Percentiles rank a stretch among this genome's conserved stretches.
These are phyloP conservation scores for Delichon dasypus DNA, from an alignment of 2,797 vertebrate species.

Conservation along the genomic window DNA sequence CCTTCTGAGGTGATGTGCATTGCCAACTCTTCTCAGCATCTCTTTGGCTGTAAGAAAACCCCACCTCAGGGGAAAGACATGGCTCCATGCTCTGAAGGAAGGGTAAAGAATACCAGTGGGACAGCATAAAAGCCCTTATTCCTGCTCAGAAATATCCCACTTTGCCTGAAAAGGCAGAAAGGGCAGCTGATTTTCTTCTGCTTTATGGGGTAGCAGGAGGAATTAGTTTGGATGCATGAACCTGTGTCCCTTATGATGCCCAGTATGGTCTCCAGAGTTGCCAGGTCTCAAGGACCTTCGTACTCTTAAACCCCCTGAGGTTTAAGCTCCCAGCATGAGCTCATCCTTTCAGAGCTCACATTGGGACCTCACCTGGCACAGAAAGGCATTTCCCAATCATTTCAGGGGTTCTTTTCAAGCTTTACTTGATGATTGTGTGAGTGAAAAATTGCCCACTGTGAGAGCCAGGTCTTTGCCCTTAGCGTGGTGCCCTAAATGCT, in stretches of 20 bases:
- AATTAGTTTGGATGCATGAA: not conserved
- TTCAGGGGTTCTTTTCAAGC: not conserved
- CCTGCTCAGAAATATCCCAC: not conserved
- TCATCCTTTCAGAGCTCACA: not conserved
- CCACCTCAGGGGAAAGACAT: fast-evolving
- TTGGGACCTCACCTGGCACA: not conserved
- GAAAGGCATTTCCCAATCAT: not conserved
- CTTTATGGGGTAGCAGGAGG: not conserved
- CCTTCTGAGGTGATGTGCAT: not conserved
- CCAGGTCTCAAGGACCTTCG: not conserved
- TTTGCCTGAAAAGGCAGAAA: not conserved
- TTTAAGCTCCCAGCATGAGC: not conserved
- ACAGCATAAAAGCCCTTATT: not conserved
- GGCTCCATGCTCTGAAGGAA: not conserved
- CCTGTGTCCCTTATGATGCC: not conserved
- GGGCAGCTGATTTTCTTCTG: not conserved
- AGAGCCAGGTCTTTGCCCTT: not conserved
- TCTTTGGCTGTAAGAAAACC: not conserved
- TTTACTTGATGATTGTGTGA: fast-evolving
- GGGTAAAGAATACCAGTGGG: not conserved
- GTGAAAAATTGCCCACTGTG: not conserved
- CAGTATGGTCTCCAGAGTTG: not conserved
- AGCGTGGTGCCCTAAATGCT: not conserved
- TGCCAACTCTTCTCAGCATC: not conserved
- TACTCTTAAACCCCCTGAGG: not conserved